Base-by-base conservation (phyloP, 2,888 invertebrate species). In the Bursaphelenchus okinawaensis region DNA sequence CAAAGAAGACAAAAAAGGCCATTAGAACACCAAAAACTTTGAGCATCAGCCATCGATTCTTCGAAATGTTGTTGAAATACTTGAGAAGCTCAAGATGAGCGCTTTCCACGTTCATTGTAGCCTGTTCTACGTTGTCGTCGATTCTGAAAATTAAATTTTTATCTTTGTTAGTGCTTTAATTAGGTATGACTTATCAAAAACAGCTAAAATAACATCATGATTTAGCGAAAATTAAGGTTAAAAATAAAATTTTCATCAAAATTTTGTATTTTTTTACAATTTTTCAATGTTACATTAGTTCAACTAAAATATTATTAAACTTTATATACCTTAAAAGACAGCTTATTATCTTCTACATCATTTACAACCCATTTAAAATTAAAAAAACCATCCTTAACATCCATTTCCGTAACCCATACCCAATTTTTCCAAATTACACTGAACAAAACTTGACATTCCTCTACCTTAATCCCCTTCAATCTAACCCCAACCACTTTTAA, bases 1-100 rank as follows among this genome's bases (percentile, higher is more conserved):
- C 91, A 87, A 98, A 98, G 84, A 99, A 92, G 85, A 98, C 90
- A 84, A 99, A 98, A 88, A 99, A 98, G 83, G 95, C 90, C 87
- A 98, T 93, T 63, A 99, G 87, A 69, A 98, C 92, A 62, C 91
- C 96, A 86, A 99, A 98, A 75, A 99, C 90, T 87, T 99, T 99
- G 78, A 99, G 91, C 94, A 98, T 98, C 29, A 98, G 87, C 90
- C 95, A 96, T 78, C 98, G 88, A 86, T 98, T 99, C 70, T 92
- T 92, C 19, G 94, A 91, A 40, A 99, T 91, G 63, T 90, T 74
- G 91, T 75, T 93, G 84, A 99, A 98, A 86, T 98, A 98, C 85
- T 92, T 94, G 78, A 98, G 87, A 76, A 99, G 91, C 87, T 98
- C 94, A 67, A 90, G 87, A 83, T 99, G 98, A 3, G 96, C 98